Conservation (phyloP, 2,113 vertebrate genomes). For the Paracanthobrama guichenoti region DNA sequence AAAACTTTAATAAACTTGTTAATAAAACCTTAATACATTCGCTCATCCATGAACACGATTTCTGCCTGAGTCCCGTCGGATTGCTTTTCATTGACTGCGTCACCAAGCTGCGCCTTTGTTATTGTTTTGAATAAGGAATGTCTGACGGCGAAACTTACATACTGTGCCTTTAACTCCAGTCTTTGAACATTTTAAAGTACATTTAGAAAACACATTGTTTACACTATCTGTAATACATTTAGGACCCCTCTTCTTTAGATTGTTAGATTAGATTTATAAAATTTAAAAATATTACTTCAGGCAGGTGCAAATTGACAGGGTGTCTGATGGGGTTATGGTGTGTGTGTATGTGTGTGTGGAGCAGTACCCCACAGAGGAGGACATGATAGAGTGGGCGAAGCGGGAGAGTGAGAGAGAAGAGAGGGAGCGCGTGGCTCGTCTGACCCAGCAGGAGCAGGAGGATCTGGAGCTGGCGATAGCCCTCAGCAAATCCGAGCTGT, state of each 20-base stretch:
- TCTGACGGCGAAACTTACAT: no score
- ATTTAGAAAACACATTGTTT: background rate
- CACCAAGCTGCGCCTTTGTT: no score
- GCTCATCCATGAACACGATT: no score
- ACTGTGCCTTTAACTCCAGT: no score
- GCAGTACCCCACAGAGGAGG: slow-evolving; percentile 96
- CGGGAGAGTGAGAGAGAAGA: slow-evolving; percentile 97
- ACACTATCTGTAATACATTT: background rate
- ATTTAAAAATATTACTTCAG: background rate
- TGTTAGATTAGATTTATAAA: background rate
- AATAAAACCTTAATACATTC: no score
- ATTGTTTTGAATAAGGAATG: no score
- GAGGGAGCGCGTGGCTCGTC: slow-evolving; percentile 89
- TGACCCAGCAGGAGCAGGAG: slow-evolving; percentile 97
- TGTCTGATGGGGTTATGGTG: slow-evolving; percentile 35
- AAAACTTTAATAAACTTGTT: no score
- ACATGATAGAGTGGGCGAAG: slow-evolving; percentile 99
- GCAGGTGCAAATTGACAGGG: background rate
- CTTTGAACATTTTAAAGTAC: background rate
- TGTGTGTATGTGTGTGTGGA: slow-evolving; percentile 60
- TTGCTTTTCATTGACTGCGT: no score
- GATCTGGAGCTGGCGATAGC: slow-evolving; percentile 98
- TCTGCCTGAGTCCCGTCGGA: no score
- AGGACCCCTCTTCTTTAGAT: background rate
- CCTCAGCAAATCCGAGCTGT: slow-evolving; percentile 98